phyloP scores from a whole-genome alignment of 2,888 invertebrate genomes.

The Pachliopta kotzebuea region DNA sequence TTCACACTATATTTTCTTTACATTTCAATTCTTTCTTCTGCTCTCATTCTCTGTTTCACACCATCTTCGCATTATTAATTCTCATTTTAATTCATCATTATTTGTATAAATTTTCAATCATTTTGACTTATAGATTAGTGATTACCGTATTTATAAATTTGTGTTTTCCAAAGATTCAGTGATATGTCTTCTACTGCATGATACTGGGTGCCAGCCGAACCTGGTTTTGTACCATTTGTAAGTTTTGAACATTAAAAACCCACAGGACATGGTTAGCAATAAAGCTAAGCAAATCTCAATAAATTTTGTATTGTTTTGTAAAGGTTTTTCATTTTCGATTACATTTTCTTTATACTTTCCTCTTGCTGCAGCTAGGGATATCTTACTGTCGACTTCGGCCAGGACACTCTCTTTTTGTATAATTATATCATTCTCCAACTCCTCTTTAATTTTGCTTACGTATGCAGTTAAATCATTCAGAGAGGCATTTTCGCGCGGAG shows the following conservation, averaged over 20 bases:
- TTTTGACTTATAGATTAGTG: too few relatives aligned
- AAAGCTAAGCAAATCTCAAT: slow-evolving; percentile 31
- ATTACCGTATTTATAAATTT: neutral
- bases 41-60: too few relatives aligned
- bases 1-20: too few relatives aligned
- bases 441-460: slow-evolving; percentile 40
- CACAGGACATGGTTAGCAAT: neutral
- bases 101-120: too few relatives aligned
- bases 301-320: neutral
- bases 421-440: slow-evolving; percentile 38
- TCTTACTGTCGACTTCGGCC: slow-evolving; percentile 39
- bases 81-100: too few relatives aligned
- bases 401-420: slow-evolving; percentile 41
- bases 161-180: slow-evolving; percentile 8
- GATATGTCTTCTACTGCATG: slow-evolving; percentile 5
- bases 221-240: neutral
- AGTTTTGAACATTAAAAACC: slow-evolving; percentile 1
- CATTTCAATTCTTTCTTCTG: too few relatives aligned
- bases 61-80: too few relatives aligned
- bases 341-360: slow-evolving; percentile 19
- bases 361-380: slow-evolving; percentile 28
- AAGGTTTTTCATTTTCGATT: neutral
- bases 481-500: slow-evolving; percentile 35
- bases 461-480: slow-evolving; percentile 37
- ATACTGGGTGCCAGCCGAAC: neutral